Base-by-base conservation (phyloP, 2,113 vertebrate species). In the Piaya cayana region DNA sequence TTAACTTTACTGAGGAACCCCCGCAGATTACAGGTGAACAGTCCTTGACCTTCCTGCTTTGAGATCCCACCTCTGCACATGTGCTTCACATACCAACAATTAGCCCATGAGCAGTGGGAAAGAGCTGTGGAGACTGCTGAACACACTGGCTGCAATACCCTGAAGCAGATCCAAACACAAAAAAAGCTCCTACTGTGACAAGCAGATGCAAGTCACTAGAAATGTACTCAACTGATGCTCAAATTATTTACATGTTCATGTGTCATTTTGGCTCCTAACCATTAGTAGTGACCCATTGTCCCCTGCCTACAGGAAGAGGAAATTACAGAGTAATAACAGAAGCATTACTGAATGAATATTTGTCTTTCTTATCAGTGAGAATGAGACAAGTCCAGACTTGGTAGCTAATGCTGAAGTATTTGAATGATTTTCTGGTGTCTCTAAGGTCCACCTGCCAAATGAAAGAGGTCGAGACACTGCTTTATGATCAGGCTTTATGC, bases 21-120 rank as follows among this genome's bases (percentile, higher is more conserved):
- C 90, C 11, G 3, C 71, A 90, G 85, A 68, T 75, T 90, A 68
- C 71, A 95, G 82, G 72, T 86, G 76, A 94, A 75, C 50, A 94
- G 65, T 70, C 64, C 76, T 92, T 95, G 95, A 95, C 92, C 94
- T 96, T 95, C 55, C 63, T 70, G 68, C 72, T 90, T 82, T 91
- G 71, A 1, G 0, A 12, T 88, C 71, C 90, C 79, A 65, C 79
- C 60, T 86, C 88, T 26, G 43, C 60, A 93, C 68, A 88, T 81
- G 71, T 96, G 90, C 52, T 94, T 86, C 90, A 64, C 55, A 80
- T 82, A 90, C 34, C 32, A 47, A 68, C 85, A 78, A 74, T 90
- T 94, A 95, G 72, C 25, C 60, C 47, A 83, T 36, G 56, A 36
- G 30, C 8, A 43, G 43, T 32, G 39, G 42, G 13, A 65, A 76